Percentiles rank a stretch among this genome's conserved stretches.
Evolutionary conservation across 2,113 vertebrate genomes (phyloP).

Genomic region (Amphilophus citrinellus): DNA sequence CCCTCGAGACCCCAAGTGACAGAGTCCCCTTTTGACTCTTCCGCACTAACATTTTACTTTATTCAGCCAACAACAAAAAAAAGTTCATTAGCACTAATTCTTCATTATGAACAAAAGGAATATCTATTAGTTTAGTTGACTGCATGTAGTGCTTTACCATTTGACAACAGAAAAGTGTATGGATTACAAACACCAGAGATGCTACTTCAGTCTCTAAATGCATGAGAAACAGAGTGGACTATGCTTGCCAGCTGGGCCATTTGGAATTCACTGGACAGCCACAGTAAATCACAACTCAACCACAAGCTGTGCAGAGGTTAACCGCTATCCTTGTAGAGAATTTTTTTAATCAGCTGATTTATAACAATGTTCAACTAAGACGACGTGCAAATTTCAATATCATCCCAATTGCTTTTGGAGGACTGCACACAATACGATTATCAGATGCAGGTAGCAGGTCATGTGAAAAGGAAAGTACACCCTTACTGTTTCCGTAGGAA

Average conservation of each 20-base stretch:
- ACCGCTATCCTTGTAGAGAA: not conserved
- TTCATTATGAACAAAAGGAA: not conserved
- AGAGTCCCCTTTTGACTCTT: not conserved
- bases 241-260: constrained; percentile 26
- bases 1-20: not conserved
- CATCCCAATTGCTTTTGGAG: not conserved
- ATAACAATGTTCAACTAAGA: not conserved
- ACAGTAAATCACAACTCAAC: constrained; percentile 15
- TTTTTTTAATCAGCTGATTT: not conserved
- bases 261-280: constrained; percentile 29
- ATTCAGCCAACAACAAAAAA: not conserved
- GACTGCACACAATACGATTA: not conserved
- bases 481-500: not conserved
- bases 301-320: constrained; percentile 18
- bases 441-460: not conserved
- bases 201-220: constrained; percentile 4
- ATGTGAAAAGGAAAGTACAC: not conserved
- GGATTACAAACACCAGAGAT: constrained; percentile 28
- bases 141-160: not conserved
- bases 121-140: not conserved
- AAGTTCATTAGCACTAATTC: not conserved
- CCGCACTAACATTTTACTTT: not conserved
- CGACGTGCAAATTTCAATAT: not conserved
- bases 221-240: constrained; percentile 3
- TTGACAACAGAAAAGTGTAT: not conserved